phyloP scores from a whole-genome alignment of 2,113 vertebrate genomes.

The Ariopsis seemanni region DNA sequence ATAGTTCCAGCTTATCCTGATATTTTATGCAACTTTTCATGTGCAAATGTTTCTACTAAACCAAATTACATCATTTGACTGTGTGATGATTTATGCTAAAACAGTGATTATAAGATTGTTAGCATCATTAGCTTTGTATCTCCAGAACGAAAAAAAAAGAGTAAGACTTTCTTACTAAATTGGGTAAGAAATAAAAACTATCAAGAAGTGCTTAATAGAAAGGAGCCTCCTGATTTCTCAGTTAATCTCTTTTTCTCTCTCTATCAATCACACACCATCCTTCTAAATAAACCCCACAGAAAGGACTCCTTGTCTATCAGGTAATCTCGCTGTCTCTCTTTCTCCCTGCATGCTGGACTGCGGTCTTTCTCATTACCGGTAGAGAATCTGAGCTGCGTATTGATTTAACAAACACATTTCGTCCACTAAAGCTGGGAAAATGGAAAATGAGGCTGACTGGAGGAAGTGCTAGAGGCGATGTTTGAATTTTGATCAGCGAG shows the following conservation, averaged over 20 bases:
- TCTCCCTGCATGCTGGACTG: constrained; percentile 15
- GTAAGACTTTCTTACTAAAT: not conserved
- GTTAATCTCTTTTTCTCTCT: not conserved
- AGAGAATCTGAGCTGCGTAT: constrained; percentile 43
- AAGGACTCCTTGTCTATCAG: constrained; percentile 5
- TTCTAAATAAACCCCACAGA: constrained; percentile 33
- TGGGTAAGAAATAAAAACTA: not conserved
- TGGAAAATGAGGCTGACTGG: constrained; percentile 11
- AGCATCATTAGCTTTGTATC: too few relatives aligned
- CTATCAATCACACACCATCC: not conserved
- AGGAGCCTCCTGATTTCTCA: not conserved
- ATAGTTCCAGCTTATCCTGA: not conserved
- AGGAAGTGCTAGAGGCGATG: constrained; percentile 28
- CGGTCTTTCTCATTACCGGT: constrained; percentile 37
- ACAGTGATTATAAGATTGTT: too few relatives aligned
- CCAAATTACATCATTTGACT: not conserved
- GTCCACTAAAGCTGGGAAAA: constrained; percentile 29
- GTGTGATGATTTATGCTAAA: constrained; percentile 8
- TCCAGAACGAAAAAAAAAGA: too few relatives aligned
- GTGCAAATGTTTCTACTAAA: not conserved
- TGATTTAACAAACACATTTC: constrained; percentile 44
- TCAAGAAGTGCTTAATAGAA: not conserved
- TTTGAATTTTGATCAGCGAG: constrained; percentile 38
- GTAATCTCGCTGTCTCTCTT: constrained; percentile 1
- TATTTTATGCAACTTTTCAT: not conserved